These are phyloP conservation scores for Carcharodon carcharias DNA, from an alignment of 2,797 vertebrate genomes.

Conservation along the genomic window DNA sequence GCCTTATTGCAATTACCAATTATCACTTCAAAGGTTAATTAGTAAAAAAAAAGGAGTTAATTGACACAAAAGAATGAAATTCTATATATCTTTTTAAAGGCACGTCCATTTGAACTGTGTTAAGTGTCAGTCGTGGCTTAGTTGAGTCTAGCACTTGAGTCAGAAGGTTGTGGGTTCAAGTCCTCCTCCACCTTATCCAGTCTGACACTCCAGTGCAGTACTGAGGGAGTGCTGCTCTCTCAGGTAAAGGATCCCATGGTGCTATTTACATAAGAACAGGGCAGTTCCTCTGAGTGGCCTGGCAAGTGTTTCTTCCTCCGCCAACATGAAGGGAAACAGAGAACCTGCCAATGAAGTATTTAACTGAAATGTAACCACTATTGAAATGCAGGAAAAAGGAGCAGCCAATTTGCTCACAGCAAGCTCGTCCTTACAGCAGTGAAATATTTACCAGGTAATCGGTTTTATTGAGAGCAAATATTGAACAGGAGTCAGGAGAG, in stretches of 20 bases:
- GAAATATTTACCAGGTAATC: too few relatives aligned
- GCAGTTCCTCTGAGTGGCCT: neutral
- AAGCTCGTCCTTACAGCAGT: too few relatives aligned
- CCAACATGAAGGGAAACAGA: neutral
- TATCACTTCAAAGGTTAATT: neutral
- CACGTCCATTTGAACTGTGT: neutral
- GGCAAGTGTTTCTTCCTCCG: neutral
- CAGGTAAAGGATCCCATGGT: neutral
- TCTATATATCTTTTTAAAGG: neutral
- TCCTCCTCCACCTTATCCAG: neutral
- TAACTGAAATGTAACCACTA: too few relatives aligned
- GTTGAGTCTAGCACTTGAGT: neutral
- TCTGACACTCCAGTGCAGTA: neutral
- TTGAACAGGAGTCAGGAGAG: too few relatives aligned
- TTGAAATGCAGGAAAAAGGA: neutral
- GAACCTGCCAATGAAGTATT: neutral
- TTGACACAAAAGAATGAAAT: neutral
- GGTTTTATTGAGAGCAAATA: too few relatives aligned
- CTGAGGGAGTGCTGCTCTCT: neutral
- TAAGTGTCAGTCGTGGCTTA: neutral
- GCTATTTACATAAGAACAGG: neutral
- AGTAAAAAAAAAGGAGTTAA: neutral
- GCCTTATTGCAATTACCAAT: neutral
- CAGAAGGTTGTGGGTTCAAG: neutral
- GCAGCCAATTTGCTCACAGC: too few relatives aligned